These are phyloP conservation scores for Nebria salina DNA, from an alignment of 2,888 invertebrate genomes.

Conservation along the genomic window DNA sequence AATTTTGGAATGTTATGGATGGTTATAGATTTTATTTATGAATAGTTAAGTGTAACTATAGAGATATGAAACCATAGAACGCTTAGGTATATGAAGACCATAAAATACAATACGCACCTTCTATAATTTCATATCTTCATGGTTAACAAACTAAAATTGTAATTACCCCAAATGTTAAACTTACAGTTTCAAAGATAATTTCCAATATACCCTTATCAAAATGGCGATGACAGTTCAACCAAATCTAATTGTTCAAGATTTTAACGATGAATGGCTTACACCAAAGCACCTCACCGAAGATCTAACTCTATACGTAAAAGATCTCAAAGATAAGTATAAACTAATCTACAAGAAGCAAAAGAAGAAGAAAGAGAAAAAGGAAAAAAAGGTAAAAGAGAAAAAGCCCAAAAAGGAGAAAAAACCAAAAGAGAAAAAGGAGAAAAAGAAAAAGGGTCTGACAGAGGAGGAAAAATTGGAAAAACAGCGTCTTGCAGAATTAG, in stretches of 20 bases:
- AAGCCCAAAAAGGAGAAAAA: conserved; percentile 32
- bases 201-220: conserved; percentile 58
- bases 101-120: too few relatives aligned
- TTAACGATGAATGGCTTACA: conserved; percentile 57
- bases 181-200: conserved; percentile 58
- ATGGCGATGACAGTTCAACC: conserved; percentile 56
- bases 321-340: conserved; percentile 49
- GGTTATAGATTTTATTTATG: conserved; percentile 59
- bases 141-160: too few relatives aligned
- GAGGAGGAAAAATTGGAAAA: conserved; percentile 53
- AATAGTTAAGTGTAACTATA: conserved; percentile 53
- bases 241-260: conserved; percentile 55
- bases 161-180: neutral
- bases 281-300: conserved; percentile 58
- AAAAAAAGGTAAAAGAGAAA: conserved; percentile 51
- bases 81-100: neutral
- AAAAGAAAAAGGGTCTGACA: conserved; percentile 50
- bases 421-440: conserved; percentile 50
- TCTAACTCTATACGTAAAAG: conserved; percentile 47
- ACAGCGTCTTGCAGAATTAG: conserved; percentile 51
- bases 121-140: too few relatives aligned
- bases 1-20: conserved; percentile 57
- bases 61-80: neutral
- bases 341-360: conserved; percentile 52
- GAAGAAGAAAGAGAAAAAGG: conserved; percentile 52